These are phyloP conservation scores for Pelecanus crispus DNA, from an alignment of 2,113 vertebrate genomes.

Conservation along the genomic window DNA sequence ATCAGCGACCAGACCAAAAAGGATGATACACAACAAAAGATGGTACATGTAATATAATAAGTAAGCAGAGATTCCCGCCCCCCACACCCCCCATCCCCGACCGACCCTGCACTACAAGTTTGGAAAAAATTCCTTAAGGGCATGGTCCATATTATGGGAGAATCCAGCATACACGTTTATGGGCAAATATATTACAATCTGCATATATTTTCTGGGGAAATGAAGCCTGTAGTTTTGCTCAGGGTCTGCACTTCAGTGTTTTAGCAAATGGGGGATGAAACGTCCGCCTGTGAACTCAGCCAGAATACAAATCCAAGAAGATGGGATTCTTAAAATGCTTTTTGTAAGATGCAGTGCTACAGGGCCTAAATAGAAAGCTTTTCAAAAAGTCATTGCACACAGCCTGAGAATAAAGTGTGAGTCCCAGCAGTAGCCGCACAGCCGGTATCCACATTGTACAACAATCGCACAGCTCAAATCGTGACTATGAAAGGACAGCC, in stretches of 20 bases:
- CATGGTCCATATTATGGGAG: neutral
- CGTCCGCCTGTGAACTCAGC: slow-evolving; percentile 7
- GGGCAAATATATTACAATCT: neutral
- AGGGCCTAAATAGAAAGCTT: slow-evolving; percentile 60
- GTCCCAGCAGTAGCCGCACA: slow-evolving; percentile 49
- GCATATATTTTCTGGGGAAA: slow-evolving; percentile 8
- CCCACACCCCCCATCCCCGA: no score
- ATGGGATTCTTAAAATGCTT: slow-evolving; percentile 8
- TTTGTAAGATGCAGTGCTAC: slow-evolving; percentile 23
- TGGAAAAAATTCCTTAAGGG: neutral
- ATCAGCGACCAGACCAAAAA: neutral
- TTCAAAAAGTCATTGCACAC: slow-evolving; percentile 48
- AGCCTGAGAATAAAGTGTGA: slow-evolving; percentile 43
- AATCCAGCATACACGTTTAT: neutral
- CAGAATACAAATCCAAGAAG: slow-evolving; percentile 39
- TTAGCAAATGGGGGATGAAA: slow-evolving; percentile 16
- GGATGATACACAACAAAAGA: neutral
- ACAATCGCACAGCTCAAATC: slow-evolving; percentile 1
- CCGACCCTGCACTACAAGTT: neutral
- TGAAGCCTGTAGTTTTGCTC: slow-evolving; percentile 28
- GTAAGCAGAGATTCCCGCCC: neutral
- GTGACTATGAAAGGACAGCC: slow-evolving; percentile 27
- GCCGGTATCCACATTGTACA: slow-evolving; percentile 33
- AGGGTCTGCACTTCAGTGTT: neutral
- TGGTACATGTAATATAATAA: slow-evolving; percentile 10